Base-by-base conservation (phyloP, 2,888 invertebrate genomes). In the Xylophagus ater region DNA sequence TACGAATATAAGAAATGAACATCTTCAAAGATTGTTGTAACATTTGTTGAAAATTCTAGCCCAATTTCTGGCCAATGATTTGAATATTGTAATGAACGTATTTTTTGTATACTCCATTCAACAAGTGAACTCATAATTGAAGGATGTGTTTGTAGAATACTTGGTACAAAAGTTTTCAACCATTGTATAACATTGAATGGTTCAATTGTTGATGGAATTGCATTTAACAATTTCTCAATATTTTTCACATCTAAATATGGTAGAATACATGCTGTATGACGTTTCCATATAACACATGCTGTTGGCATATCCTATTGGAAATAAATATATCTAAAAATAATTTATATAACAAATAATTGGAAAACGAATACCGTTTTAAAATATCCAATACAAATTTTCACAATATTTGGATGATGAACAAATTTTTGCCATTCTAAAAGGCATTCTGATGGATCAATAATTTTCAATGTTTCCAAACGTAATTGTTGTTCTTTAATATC, bases 61-160 rank as follows among this genome's bases (percentile, higher is more conserved):
- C 64, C 65, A 44, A 65, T 60, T 23, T 60, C 59, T 4, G 65
- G 65, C 64, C 65, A 65, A 47, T 57, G 54, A 9, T 57, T 53
- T 4, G 57, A 55, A 34, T 53, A 59, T 48, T 65, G 64, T 13
- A 66, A 43, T 7, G 57, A 54, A 14, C 58, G 51, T 2, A 58
- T 60, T 44, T 60, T 58, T 35, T 58, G 51, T 40, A 61, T 56
- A 40, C 59, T 56, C 65, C 65, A 65, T 23, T 63, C 60, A 3
- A 62, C 56, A 8, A 64, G 48, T 4, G 46, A 51, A 0, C 58
- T 55, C 57, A 63, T 61, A 12, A 59, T 49, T 24, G 54, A 52
- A 1, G 65, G 63, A 55, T 62, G 58, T 1, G 53, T 55, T 46
- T 60, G 57, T 34, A 58, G 50, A 14, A 64, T 52, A 41, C 54